Conservation (phyloP, 2,113 vertebrate genomes). For the Scomber scombrus region DNA sequence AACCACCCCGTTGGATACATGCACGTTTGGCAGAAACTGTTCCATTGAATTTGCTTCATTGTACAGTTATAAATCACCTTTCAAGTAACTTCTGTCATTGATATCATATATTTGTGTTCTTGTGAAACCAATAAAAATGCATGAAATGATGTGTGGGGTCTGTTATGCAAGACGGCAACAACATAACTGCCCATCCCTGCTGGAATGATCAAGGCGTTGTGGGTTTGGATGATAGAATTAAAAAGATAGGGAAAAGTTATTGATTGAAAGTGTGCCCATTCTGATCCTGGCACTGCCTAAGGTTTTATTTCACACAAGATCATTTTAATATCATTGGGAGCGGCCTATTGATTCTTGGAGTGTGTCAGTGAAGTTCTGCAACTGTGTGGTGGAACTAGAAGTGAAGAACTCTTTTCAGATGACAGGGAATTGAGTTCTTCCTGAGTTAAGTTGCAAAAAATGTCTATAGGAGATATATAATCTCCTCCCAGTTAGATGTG, state of each 20-base stretch:
- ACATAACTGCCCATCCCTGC: not conserved
- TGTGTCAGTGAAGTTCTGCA: not conserved
- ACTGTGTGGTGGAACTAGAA: not conserved
- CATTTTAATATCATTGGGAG: not conserved
- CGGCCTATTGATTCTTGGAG: not conserved
- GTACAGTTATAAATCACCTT: not conserved
- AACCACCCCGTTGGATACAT: not conserved
- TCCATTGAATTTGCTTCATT: not conserved
- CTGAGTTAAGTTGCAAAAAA: not conserved
- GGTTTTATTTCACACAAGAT: not conserved
- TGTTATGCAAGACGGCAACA: not conserved
- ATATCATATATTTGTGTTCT: not conserved
- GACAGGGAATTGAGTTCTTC: not conserved
- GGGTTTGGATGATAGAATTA: not conserved
- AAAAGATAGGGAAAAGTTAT: not conserved
- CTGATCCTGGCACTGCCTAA: not conserved
- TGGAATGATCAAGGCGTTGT: slow-evolving; percentile 38
- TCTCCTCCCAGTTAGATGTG: too few species aligned
- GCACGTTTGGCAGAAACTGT: not conserved
- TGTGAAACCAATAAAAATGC: slow-evolving; percentile 2
- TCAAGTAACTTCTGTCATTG: not conserved
- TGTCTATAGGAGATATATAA: too few species aligned
- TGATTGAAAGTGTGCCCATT: slow-evolving; percentile 3
- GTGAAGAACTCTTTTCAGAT: not conserved
- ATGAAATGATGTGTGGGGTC: slow-evolving; percentile 30